Evolutionary conservation across 2,797 vertebrate genomes (phyloP).

Genomic region (Chloroceryle inda): DNA sequence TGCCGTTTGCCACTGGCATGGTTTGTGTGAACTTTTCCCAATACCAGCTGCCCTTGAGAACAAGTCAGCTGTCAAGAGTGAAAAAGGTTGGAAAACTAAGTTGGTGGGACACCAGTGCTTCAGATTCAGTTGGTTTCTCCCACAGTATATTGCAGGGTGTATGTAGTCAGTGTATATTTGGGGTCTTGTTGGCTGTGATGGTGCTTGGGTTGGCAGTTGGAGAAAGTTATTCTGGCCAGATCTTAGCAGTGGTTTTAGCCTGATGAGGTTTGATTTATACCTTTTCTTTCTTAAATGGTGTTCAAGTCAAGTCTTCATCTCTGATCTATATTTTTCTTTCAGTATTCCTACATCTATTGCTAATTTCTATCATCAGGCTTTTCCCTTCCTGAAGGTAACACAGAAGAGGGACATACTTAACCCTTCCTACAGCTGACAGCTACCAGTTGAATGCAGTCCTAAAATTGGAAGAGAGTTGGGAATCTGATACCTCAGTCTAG

Average conservation of each 20-base stretch:
- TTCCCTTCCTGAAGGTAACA: background rate
- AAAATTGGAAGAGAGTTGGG: background rate
- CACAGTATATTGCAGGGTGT: background rate
- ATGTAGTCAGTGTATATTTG: background rate
- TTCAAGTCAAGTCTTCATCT: background rate
- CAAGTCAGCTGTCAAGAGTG: background rate
- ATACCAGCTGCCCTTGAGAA: background rate
- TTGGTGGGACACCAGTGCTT: background rate
- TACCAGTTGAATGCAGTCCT: background rate
- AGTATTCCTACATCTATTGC: background rate
- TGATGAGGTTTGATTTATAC: accelerated
- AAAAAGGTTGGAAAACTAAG: background rate
- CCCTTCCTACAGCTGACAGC: background rate
- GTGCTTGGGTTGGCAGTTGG: background rate
- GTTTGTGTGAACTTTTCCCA: background rate
- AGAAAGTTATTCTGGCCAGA: background rate
- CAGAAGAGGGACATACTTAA: background rate
- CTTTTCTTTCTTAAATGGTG: background rate
- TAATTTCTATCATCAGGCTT: background rate
- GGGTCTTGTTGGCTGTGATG: background rate
- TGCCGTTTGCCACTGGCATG: background rate
- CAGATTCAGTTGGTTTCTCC: background rate
- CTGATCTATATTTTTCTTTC: background rate
- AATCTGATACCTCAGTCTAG: background rate
- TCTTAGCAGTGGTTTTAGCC: background rate